Evolutionary conservation across 2,888 invertebrate genomes (phyloP).

Genomic region (Spatulosminthurus flaviceps): DNA sequence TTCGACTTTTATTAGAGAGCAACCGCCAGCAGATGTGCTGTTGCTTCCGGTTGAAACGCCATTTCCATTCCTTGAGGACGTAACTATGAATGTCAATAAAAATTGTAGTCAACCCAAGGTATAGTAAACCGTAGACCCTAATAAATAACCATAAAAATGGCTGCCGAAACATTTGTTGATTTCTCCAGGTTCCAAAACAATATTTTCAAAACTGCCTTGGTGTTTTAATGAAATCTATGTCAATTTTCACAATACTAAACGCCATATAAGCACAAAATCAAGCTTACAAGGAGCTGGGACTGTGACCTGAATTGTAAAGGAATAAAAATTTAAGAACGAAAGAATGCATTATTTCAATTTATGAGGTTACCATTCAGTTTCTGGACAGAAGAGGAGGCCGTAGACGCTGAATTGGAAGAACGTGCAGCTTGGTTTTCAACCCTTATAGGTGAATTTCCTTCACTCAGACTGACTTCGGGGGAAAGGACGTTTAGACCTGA

Average conservation of each 20-base stretch:
- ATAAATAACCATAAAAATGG: no score
- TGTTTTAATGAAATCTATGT: slow-evolving; percentile 42
- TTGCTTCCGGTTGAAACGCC: slow-evolving; percentile 37
- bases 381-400: slow-evolving; percentile 50
- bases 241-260: slow-evolving; percentile 48
- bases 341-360: background rate
- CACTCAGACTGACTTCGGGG: slow-evolving; percentile 63
- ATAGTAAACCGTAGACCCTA: background rate
- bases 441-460: slow-evolving; percentile 63
- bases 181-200: slow-evolving; percentile 42
- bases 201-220: slow-evolving; percentile 25
- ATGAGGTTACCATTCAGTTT: slow-evolving; percentile 34
- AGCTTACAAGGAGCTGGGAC: slow-evolving; percentile 54
- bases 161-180: background rate
- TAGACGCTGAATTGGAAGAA: slow-evolving; percentile 53
- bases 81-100: slow-evolving; percentile 11
- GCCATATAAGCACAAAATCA: slow-evolving; percentile 51
- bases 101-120: background rate
- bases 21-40: slow-evolving; percentile 39
- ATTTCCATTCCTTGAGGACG: slow-evolving; percentile 38
- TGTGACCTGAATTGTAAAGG: background rate
- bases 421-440: slow-evolving; percentile 60
- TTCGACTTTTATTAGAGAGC: slow-evolving; percentile 58
- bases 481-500: slow-evolving; percentile 62
- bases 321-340: slow-evolving; percentile 9